Conservation (phyloP, 2,113 vertebrate species). For the Mastomys natalensis region DNA sequence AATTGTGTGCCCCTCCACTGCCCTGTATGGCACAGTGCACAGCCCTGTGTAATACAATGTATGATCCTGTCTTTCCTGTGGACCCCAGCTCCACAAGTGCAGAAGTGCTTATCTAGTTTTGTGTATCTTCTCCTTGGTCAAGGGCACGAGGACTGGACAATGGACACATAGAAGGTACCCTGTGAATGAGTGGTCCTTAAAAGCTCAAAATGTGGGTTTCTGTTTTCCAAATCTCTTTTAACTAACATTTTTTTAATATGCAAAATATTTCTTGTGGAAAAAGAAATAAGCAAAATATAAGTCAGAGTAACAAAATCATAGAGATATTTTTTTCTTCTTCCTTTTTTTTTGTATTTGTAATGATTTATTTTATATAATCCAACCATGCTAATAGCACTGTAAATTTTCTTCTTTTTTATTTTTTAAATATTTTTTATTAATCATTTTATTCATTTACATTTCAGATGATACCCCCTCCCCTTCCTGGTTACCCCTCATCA, state of each 20-base stretch:
- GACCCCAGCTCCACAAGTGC: background rate
- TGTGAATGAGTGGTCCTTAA: no score
- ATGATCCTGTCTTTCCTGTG: background rate
- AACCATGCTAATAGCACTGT: no score
- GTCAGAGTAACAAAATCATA: background rate
- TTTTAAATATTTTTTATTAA: no score
- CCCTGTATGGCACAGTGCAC: background rate
- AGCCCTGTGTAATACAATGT: background rate
- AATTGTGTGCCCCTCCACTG: background rate
- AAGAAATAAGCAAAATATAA: background rate
- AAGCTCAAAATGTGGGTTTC: background rate
- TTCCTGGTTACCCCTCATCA: no score
- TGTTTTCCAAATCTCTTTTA: background rate
- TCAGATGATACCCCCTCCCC: no score
- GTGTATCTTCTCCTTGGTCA: background rate
- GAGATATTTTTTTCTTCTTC: background rate
- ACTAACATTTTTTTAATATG: background rate
- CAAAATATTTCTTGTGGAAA: background rate
- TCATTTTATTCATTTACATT: no score
- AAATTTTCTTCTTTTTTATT: no score
- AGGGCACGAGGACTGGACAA: no score
- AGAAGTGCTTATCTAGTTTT: no score
- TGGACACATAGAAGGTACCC: rapidly evolving
- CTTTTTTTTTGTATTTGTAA: no score
- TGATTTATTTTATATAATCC: no score